These are phyloP conservation scores for Spea hammondii DNA, from an alignment of 2,797 vertebrate genomes.

Conservation along the genomic window DNA sequence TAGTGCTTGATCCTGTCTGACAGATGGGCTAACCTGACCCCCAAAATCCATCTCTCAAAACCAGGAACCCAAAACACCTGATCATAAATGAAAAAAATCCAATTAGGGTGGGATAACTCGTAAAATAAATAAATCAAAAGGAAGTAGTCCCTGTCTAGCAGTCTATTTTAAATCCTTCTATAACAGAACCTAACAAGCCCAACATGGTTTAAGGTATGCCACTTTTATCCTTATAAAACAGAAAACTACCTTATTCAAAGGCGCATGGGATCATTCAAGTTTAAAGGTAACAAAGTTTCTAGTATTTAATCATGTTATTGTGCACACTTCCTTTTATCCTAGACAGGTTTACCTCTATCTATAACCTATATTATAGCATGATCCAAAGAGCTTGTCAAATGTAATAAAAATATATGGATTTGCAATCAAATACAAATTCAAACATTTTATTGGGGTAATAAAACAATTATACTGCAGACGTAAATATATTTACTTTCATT, in stretches of 20 bases:
- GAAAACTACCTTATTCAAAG: neutral
- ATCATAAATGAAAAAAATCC: no score
- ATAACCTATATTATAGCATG: constrained; percentile 21
- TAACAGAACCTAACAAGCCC: no score
- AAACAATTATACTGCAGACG: constrained; percentile 45
- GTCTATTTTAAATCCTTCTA: no score
- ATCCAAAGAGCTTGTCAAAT: constrained; percentile 31
- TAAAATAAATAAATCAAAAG: no score
- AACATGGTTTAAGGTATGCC: no score
- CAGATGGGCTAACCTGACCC: no score
- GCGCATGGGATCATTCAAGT: neutral
- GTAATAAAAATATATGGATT: constrained; percentile 44
- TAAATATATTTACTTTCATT: constrained; percentile 46
- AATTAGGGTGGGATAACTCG: no score
- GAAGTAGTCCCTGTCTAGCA: no score
- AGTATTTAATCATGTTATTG: neutral
- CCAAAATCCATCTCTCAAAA: no score
- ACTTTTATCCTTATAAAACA: no score
- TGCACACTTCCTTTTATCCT: neutral
- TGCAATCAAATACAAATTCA: constrained; percentile 45
- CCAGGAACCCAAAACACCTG: no score
- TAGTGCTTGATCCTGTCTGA: no score
- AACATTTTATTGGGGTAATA: constrained; percentile 40
- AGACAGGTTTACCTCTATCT: constrained; percentile 8
- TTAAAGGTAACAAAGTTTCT: neutral